Evolutionary conservation across 1,140 invertebrate genomes (phyloP), one percentile per base, ranked within the genome.

Genomic region (Octopus sinensis): DNA sequence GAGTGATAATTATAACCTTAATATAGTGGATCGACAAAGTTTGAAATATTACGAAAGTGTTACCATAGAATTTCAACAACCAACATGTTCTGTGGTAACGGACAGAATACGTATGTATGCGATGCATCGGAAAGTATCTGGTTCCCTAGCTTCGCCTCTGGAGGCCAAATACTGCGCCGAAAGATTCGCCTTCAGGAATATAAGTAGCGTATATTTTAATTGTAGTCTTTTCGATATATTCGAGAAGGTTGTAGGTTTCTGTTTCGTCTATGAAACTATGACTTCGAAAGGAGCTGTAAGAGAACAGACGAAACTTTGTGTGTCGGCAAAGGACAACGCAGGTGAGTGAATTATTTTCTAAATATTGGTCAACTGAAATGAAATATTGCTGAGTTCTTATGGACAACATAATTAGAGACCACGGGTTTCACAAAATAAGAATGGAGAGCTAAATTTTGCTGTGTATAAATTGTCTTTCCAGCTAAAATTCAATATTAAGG

Each of bases 211-310:
- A 68, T 54, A 81, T 13, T 85, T 87, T 53, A 75, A 83, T 30
- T 88, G 87, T 76, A 30, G 54, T 78, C 76, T 85, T 43, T 86
- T 86, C 80, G 80, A 83, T 68, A 52, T 76, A 13, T 23, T 23
- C 30, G 68, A 23, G 13, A 76, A 73, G 13, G 82, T 85, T 5
- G 79, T 78, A n/a, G 86, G 86, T 5, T 88, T 83, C 73, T 87
- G 85, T 76, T 87, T 88, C 77, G 81, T 83, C 1, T 88, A 88
- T 51, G 86, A 87, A 78, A 88, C 81, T 53, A 83, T 85, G 73
- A 82, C 87, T 54, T 80, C 77, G 13, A 78, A 52, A 13, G 83
- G 84, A 6, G 82, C 81, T 9, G 84, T 88, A 6, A 81, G 82
- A 13, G 84, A 85, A 51, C 87, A 88, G 78, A 82, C 78, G 7